Evolutionary conservation across 92 coral and sea anemone genomes (phyloP), one percentile per base, ranked within the genome.

Genomic region (Palythoa grandis): DNA sequence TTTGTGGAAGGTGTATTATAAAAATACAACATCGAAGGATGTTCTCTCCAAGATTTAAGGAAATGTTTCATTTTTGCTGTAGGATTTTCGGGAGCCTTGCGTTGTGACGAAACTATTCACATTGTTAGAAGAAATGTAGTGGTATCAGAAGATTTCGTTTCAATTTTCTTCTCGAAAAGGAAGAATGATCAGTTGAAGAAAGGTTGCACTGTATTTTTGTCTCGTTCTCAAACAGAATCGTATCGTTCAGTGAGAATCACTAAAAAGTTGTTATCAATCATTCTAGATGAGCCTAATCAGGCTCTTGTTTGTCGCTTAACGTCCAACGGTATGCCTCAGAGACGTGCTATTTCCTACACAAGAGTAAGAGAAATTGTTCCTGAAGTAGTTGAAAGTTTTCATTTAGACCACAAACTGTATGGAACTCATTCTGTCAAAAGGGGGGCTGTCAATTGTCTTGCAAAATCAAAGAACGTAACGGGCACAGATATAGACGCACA

Each of bases 361-460:
- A 57, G 90, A 35, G 87, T 87, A 43, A 57, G 72, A 54, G 85
- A 90, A 60, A 87, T 90, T 87, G 67, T 79, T 35, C 22, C 77
- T 7, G 43, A 52, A 24, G 77, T 79, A 39, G 19, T 83, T n/a
- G 14, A 52, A 5, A 20, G 43, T 57, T 70, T 83, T 66, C 87
- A 74, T 19, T 11, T 20, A 11, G 91, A 87, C 76, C 70, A 54
- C 77, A 65, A 71, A 22, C 19, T 47, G 11, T 91, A 57, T 61
- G 89, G 91, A 69, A 88, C 91, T 52, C 91, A 79, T 68, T 87
- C 86, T 65, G 67, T 87, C 16, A 90, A 90, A 71, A 87, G 83
- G 65, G 93, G 86, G 10, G 91, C 83, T 56, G 90, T 84, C 7
- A 77, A 72, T 39, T 72, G 76, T n/a, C 20, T 72, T 11, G 76